A percentile compares a stretch with the other conserved stretches of the same genome.
Evolutionary conservation across 2,888 invertebrate species (phyloP).

Genomic region (Stegana nigrithorax): DNA sequence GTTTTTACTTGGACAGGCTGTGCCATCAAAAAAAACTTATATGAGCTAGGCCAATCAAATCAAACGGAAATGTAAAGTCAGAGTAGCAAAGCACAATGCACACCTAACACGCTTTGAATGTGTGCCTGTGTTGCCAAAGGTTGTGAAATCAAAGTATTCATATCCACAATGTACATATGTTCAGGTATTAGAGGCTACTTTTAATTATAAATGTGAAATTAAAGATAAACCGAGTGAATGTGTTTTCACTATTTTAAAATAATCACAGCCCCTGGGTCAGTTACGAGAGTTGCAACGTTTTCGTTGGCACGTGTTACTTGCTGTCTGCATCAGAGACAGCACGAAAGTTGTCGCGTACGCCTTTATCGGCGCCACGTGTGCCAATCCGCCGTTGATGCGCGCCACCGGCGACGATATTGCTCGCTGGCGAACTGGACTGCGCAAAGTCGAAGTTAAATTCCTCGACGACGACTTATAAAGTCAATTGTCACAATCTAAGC

Average conservation of each 20-base stretch:
- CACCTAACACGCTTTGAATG: too few species aligned
- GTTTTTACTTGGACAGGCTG: too few species aligned
- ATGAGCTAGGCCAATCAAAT: too few species aligned
- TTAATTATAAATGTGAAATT: background rate
- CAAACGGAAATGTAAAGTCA: too few species aligned
- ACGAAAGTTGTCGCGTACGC: conserved; percentile 91
- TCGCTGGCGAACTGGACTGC: conserved; percentile 41
- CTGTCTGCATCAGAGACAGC: conserved; percentile 85
- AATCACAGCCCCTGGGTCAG: conserved; percentile 52
- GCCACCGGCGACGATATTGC: background rate
- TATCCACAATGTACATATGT: background rate
- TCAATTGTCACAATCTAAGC: conserved; percentile 87
- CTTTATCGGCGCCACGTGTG: conserved; percentile 93
- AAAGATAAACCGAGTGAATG: background rate
- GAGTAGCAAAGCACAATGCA: too few species aligned
- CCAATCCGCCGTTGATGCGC: conserved; percentile 76
- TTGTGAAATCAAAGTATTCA: too few species aligned
- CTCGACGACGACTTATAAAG: conserved; percentile 83
- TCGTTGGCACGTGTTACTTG: conserved; percentile 87
- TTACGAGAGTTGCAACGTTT: conserved; percentile 79
- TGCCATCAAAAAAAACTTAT: too few species aligned
- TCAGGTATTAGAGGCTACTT: background rate
- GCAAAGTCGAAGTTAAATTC: conserved; percentile 71
- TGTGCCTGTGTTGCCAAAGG: too few species aligned
- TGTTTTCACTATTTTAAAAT: conserved; percentile 43